Base-by-base conservation (phyloP, 2,888 invertebrate genomes). In the Leptinotarsa haldemani region DNA sequence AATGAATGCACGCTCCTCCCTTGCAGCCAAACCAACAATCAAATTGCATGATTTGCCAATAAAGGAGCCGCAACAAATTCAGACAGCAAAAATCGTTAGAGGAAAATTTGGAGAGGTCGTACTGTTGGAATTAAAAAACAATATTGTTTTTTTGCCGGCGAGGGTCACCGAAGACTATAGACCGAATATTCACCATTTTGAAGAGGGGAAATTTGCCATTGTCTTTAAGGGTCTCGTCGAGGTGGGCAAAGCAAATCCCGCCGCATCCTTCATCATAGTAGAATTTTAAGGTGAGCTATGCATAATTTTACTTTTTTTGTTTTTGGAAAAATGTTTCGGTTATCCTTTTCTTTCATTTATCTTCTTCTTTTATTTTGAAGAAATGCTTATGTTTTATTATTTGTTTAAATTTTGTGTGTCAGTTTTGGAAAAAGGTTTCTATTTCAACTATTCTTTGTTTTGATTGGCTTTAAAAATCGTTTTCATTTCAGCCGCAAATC, bases 211-310 rank as follows among this genome's bases (percentile, higher is more conserved):
- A 53, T 53, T 7, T n/a, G 18, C 18, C 5, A 12, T 53, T 53
- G 53, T 53, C 20, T 53, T 53, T n/a, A 0, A 53, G 18, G 53
- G 53, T 7, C 18, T 53, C n/a, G 20, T 18, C n/a, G 53, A n/a
- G n/a, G 18, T n/a, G 9, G 18, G 18, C 5, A 53, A 53, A 53
- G 20, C 53, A 18, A 53, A 53, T 20, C 53, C 53, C 16, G 53
- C 53, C 18, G 53, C 53, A 20, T 53, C 9, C 7, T 53, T 53
- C 18, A n/a, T n/a, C 16, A 52, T 52, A 52, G n/a, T n/a, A 52
- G 52, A 52, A 52, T n/a, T n/a, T 52, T 52, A 52, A 48, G 48
- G 48, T 48, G 48, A 48, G 48, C 16, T 48, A 48, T 48, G 48
- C 48, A 48, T 48, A 48, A 48, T 48, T 16, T 16, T 48, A 48